These are phyloP conservation scores for Catharus ustulatus DNA, from an alignment of 2,797 vertebrate genomes.

Conservation along the genomic window DNA sequence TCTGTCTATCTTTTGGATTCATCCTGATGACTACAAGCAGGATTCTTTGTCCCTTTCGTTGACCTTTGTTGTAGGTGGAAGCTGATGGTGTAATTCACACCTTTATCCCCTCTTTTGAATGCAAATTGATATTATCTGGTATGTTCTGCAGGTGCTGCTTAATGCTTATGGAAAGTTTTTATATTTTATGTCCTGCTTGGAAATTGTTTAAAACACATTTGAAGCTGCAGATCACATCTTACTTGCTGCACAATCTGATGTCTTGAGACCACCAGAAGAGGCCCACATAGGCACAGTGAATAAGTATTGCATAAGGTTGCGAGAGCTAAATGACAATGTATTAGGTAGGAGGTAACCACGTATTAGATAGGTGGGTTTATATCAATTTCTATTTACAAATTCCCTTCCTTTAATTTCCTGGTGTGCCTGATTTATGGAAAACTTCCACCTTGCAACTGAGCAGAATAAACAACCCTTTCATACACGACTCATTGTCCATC, in stretches of 20 bases:
- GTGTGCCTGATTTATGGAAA: neutral
- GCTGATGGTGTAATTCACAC: neutral
- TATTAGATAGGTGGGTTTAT: neutral
- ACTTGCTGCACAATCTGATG: neutral
- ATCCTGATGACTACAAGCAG: neutral
- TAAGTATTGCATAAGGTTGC: neutral
- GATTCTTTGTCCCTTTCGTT: accelerated
- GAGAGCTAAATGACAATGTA: neutral
- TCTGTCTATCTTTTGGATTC: neutral
- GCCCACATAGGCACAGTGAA: neutral
- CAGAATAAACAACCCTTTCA: neutral
- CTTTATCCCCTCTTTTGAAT: neutral
- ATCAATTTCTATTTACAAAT: neutral
- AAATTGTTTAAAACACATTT: neutral
- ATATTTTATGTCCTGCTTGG: neutral
- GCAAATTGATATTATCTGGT: neutral
- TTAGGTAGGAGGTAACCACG: neutral
- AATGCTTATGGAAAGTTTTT: neutral
- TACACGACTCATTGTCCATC: neutral
- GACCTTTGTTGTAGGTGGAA: neutral
- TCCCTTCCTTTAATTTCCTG: neutral
- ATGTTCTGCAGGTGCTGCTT: neutral
- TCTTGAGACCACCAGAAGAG: neutral
- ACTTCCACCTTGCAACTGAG: neutral
- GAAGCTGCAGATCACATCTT: neutral